A percentile compares a stretch with the other conserved stretches of the same genome.
Conservation (phyloP, 2,888 invertebrate species). For the Mythimna impura region DNA sequence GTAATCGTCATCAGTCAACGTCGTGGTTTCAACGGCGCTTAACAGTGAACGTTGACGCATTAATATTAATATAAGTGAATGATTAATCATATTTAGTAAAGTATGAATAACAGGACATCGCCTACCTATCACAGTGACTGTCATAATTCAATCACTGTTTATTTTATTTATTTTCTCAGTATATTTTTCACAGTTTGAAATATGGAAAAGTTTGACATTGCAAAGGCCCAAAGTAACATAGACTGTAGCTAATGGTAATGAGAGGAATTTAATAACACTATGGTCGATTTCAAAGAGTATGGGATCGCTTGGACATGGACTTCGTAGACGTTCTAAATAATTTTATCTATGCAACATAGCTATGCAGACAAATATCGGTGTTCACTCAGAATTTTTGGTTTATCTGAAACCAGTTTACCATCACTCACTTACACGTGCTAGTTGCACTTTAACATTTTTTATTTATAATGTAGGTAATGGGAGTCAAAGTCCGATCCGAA, state of each 20-base stretch:
- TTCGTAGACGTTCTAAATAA: too few relatives aligned
- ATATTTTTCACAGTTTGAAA: background rate
- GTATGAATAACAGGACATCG: slow-evolving; percentile 6
- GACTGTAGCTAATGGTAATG: too few relatives aligned
- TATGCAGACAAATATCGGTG: too few relatives aligned
- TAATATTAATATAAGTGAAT: slow-evolving; percentile 32
- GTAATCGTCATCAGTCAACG: background rate
- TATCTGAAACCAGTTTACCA: too few relatives aligned
- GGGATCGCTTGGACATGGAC: too few relatives aligned
- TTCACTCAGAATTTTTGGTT: too few relatives aligned
- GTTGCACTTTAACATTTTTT: too few relatives aligned
- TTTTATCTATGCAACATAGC: too few relatives aligned
- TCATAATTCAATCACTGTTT: background rate
- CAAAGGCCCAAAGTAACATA: background rate
- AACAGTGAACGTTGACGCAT: slow-evolving; percentile 16
- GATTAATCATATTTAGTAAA: slow-evolving; percentile 14
- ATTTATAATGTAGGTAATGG: too few relatives aligned
- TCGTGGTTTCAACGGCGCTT: slow-evolving; percentile 1
- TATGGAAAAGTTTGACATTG: too few relatives aligned
- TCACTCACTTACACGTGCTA: too few relatives aligned
- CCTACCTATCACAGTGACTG: background rate
- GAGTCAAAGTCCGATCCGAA: too few relatives aligned
- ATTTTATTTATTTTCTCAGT: background rate
- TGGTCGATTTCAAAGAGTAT: background rate
- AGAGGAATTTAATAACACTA: background rate